A percentile compares a stretch with the other conserved stretches of the same genome.
Conservation (phyloP, 2,113 vertebrate genomes). For the Hemicordylus capensis region DNA sequence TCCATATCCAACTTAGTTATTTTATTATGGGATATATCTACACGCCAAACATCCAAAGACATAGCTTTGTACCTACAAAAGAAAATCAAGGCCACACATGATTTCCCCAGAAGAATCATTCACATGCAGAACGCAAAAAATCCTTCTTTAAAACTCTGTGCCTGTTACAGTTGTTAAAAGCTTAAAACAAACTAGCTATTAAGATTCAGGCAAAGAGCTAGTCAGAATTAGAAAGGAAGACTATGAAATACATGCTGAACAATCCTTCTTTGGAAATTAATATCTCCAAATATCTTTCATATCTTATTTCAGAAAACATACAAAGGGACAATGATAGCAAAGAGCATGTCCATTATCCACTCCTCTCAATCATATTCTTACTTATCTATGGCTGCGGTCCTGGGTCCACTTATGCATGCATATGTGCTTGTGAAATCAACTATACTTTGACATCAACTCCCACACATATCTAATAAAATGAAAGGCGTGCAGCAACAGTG, state of each 20-base stretch:
- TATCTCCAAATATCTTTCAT: too few relatives aligned
- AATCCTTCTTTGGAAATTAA: background rate
- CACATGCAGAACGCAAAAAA: background rate
- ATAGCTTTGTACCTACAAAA: slow-evolving; percentile 82
- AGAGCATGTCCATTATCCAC: background rate
- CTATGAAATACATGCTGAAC: background rate
- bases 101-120: too few relatives aligned
- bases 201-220: background rate
- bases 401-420: background rate
- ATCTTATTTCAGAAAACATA: background rate
- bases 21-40: slow-evolving; percentile 80
- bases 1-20: slow-evolving; percentile 83
- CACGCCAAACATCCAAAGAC: slow-evolving; percentile 91
- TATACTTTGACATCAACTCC: background rate
- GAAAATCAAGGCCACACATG: slow-evolving; percentile 29
- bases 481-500: background rate
- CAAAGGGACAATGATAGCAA: background rate
- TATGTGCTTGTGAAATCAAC: background rate
- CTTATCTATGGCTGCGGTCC: background rate
- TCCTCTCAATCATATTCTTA: background rate
- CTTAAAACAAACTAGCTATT: background rate
- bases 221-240: background rate
- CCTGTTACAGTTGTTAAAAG: background rate
- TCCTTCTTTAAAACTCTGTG: background rate
- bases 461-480: background rate